Evolutionary conservation across 2,113 vertebrate species (phyloP).

Genomic region (Mirounga angustirostris): DNA sequence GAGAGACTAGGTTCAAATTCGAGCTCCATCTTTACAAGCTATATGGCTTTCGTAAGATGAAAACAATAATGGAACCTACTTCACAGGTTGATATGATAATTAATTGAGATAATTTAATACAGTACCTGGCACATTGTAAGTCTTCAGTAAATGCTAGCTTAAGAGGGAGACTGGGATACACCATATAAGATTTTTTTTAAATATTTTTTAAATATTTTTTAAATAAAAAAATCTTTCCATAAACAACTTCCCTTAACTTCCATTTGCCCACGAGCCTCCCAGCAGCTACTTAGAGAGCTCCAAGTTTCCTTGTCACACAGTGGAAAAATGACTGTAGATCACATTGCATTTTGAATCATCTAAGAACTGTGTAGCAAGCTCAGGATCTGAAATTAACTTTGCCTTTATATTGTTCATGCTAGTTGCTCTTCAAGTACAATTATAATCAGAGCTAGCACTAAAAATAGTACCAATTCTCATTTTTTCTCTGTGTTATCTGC

Average conservation of each 20-base stretch:
- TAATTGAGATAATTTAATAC: background rate
- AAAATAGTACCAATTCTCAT: conserved; percentile 69
- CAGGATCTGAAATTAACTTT: conserved; percentile 70
- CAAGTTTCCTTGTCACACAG: conserved; percentile 21
- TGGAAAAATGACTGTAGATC: conserved; percentile 61
- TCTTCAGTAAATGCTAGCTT: background rate
- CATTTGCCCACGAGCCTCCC: background rate
- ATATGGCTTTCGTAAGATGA: background rate
- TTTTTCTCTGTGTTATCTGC: conserved; percentile 61
- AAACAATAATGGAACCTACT: background rate
- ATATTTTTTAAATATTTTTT: no score
- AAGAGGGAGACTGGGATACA: background rate
- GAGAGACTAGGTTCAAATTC: background rate
- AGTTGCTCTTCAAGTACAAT: conserved; percentile 71
- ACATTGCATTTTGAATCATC: conserved; percentile 57
- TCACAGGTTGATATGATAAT: background rate
- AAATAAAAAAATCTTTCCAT: background rate
- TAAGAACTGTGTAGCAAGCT: background rate
- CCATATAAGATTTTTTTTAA: background rate
- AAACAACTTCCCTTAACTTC: background rate
- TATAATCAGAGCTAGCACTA: conserved; percentile 67
- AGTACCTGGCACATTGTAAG: background rate
- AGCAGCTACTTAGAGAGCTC: conserved; percentile 3
- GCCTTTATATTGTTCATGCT: conserved; percentile 68
- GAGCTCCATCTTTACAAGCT: background rate